Conservation (phyloP, 1,140 invertebrate species). For the Trachymyrmex septentrionalis region DNA sequence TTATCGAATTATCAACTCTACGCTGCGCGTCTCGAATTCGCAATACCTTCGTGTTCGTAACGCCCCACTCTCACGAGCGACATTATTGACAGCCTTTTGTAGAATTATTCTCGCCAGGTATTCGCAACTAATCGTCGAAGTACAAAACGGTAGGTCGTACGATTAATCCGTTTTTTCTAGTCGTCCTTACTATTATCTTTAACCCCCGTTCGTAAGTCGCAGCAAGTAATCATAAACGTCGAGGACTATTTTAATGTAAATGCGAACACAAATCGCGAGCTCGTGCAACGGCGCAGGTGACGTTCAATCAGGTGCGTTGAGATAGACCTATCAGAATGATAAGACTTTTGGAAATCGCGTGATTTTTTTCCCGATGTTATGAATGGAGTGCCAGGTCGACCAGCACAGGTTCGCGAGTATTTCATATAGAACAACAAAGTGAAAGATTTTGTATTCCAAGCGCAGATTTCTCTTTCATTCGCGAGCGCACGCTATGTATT, state of each 20-base stretch:
- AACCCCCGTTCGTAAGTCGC: conserved; percentile 37
- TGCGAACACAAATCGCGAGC: conserved; percentile 27
- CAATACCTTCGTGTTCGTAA: conserved; percentile 20
- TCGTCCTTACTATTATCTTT: conserved; percentile 32
- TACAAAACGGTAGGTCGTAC: conserved; percentile 51
- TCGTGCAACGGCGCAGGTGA: conserved; percentile 19
- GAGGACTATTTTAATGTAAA: conserved; percentile 2
- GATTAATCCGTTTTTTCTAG: conserved; percentile 60
- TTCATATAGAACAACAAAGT: not conserved
- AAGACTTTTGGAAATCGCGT: not conserved
- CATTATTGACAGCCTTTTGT: not conserved
- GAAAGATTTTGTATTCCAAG: conserved; percentile 54
- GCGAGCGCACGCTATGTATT: not conserved
- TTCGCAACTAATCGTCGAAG: conserved; percentile 53
- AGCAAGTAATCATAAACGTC: conserved; percentile 47
- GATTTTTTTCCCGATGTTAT: not conserved
- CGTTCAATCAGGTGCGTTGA: not conserved
- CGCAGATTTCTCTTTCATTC: conserved; percentile 46
- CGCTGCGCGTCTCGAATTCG: conserved; percentile 17
- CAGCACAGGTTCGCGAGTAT: conserved; percentile 36
- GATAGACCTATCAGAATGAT: not conserved
- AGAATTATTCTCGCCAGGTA: conserved; percentile 7
- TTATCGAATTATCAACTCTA: not conserved
- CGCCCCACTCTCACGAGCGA: conserved; percentile 8
- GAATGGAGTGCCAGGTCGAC: not conserved